Percentiles rank a stretch among this genome's conserved stretches.
Conservation (phyloP, 2,888 invertebrate species). For the Campoletis raptor region DNA sequence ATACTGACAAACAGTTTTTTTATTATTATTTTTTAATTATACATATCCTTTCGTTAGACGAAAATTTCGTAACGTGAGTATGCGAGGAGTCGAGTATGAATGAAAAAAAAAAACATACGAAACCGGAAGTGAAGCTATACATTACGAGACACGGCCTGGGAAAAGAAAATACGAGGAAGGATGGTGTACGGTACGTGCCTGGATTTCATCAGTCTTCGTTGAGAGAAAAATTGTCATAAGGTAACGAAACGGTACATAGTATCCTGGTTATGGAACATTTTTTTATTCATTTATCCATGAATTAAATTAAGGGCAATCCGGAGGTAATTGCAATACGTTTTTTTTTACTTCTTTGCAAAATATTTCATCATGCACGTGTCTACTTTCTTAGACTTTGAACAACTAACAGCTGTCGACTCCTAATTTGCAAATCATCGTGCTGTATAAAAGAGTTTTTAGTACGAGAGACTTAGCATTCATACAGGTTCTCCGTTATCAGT, state of each 20-base stretch:
- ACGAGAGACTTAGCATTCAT: neutral
- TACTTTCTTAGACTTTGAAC: neutral
- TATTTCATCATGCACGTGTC: neutral
- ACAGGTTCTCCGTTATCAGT: neutral
- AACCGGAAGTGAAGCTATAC: slow-evolving; percentile 37
- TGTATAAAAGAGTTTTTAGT: neutral
- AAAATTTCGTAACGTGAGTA: slow-evolving; percentile 30
- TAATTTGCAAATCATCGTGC: slow-evolving; percentile 5
- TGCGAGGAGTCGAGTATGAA: slow-evolving; percentile 24
- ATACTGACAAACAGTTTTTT: neutral
- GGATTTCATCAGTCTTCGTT: slow-evolving; percentile 17
- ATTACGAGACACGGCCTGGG: slow-evolving; percentile 43
- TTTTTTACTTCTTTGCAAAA: neutral
- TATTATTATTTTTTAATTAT: slow-evolving; percentile 10
- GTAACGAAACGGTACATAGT: slow-evolving; percentile 30
- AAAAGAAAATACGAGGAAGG: slow-evolving; percentile 22
- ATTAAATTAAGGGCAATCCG: slow-evolving; percentile 8
- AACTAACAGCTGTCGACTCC: neutral
- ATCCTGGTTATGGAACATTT: slow-evolving; percentile 12
- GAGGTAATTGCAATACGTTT: neutral
- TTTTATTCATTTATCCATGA: neutral
- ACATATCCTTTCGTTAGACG: slow-evolving; percentile 19
- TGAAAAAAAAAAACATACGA: slow-evolving; percentile 23
- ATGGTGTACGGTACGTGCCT: slow-evolving; percentile 9
- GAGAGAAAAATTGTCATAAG: slow-evolving; percentile 14